phyloP scores from a whole-genome alignment of 1,140 invertebrate species.

The Drosophila pseudoananassae region DNA sequence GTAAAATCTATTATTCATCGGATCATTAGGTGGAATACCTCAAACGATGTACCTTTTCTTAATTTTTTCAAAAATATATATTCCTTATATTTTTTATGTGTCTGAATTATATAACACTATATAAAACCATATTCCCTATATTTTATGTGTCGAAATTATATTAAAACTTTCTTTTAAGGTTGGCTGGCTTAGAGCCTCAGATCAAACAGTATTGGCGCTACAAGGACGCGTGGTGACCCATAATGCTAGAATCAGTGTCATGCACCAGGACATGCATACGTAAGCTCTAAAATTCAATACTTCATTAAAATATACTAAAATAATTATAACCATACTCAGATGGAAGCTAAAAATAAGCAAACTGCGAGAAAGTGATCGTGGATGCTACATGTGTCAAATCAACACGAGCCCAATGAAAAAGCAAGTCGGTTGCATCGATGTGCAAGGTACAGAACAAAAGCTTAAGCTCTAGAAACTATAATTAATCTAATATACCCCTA shows the following conservation, averaged over 20 bases:
- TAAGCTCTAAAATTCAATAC: constrained; percentile 14
- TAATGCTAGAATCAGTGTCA: constrained; percentile 91
- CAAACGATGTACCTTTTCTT: no score
- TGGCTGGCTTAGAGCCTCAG: constrained; percentile 95
- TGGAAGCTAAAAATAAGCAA: constrained; percentile 92
- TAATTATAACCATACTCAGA: constrained; percentile 7
- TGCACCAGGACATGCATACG: constrained; percentile 89
- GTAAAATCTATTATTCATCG: no score
- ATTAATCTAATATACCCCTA: neutral
- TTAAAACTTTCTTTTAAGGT: constrained; percentile 86
- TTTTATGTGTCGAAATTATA: no score
- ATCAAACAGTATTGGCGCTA: constrained; percentile 94
- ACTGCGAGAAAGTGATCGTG: constrained; percentile 89
- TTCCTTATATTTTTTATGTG: no score
- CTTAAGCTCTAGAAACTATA: neutral
- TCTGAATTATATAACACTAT: no score
- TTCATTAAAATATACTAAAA: neutral
- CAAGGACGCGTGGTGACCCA: constrained; percentile 95
- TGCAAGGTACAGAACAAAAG: constrained; percentile 88
- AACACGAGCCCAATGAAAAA: constrained; percentile 95
- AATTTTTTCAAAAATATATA: no score
- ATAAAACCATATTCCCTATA: no score
- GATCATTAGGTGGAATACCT: no score
- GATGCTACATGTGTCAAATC: constrained; percentile 95
- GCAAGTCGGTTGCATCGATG: constrained; percentile 94